Evolutionary conservation across 2,888 invertebrate genomes (phyloP).

Genomic region (Dryadula phaetusa): DNA sequence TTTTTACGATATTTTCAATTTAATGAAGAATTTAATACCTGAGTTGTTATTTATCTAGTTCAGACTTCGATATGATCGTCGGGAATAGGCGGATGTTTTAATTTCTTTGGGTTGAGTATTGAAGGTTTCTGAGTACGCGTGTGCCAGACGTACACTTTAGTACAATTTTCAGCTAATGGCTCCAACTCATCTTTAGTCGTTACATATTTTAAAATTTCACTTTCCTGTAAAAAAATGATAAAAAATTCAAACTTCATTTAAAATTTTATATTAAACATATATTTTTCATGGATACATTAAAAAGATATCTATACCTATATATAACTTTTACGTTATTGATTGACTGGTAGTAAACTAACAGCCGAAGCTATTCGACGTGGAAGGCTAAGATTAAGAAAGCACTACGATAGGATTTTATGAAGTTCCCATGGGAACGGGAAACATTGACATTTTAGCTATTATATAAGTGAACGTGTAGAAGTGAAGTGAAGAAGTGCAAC

Average conservation of each 20-base stretch:
- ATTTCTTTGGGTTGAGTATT: conserved; percentile 87
- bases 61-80: conserved; percentile 76
- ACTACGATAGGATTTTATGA: too few species aligned
- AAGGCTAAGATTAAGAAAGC: too few species aligned
- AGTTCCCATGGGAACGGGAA: too few species aligned
- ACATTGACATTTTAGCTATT: too few species aligned
- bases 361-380: too few species aligned
- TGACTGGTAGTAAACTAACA: too few species aligned
- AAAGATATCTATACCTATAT: too few species aligned
- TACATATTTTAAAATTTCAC: conserved; percentile 91
- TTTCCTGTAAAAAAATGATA: conserved; percentile 86
- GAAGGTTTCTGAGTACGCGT: conserved; percentile 96
- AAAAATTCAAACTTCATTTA: conserved; percentile 11
- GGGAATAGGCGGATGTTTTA: conserved; percentile 69
- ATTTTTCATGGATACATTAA: too few species aligned
- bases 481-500: too few species aligned
- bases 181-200: conserved; percentile 91
- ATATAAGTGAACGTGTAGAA: too few species aligned
- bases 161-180: conserved; percentile 95
- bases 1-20: neutral
- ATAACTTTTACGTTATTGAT: too few species aligned
- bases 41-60: conserved; percentile 42
- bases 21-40: conserved; percentile 17
- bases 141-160: conserved; percentile 99
- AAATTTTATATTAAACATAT: too few species aligned